These are phyloP conservation scores for Podotricha telesiphe DNA, from an alignment of 2,888 invertebrate genomes.

Conservation along the genomic window DNA sequence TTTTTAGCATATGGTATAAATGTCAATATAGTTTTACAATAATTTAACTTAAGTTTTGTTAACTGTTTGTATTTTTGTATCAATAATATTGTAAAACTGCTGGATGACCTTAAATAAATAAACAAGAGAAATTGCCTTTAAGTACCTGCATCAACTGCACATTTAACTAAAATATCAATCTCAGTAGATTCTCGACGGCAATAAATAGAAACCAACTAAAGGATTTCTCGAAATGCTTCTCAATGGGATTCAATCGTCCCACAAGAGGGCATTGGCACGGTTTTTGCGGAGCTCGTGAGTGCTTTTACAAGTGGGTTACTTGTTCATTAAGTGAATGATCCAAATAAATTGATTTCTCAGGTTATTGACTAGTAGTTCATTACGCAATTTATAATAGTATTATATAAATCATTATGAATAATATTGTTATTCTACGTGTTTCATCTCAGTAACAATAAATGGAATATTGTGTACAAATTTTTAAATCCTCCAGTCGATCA, in stretches of 20 bases:
- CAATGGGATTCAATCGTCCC: constrained; percentile 33
- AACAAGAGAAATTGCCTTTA: constrained; percentile 12
- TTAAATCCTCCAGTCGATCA: too few species aligned
- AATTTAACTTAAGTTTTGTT: too few species aligned
- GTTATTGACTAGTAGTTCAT: constrained; percentile 34
- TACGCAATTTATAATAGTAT: constrained; percentile 20
- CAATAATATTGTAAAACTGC: too few species aligned
- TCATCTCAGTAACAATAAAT: constrained; percentile 3
- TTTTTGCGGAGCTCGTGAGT: constrained; percentile 35
- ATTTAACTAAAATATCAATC: constrained; percentile 29
- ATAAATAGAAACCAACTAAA: constrained; percentile 37
- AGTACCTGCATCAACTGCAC: constrained; percentile 13
- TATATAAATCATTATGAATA: constrained; percentile 17
- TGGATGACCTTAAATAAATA: constrained; percentile 6
- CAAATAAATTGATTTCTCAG: constrained; percentile 38
- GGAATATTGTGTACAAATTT: not conserved
- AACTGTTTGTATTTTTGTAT: too few species aligned
- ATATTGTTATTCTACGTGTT: constrained; percentile 12
- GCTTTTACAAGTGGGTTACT: constrained; percentile 30
- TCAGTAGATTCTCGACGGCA: constrained; percentile 28
- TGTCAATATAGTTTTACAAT: too few species aligned
- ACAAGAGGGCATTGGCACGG: constrained; percentile 41
- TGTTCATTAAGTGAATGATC: constrained; percentile 36
- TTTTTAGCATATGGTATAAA: too few species aligned
- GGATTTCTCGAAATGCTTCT: constrained; percentile 37